Conservation (phyloP, 2,888 invertebrate species). For the Cotesia congregata region DNA sequence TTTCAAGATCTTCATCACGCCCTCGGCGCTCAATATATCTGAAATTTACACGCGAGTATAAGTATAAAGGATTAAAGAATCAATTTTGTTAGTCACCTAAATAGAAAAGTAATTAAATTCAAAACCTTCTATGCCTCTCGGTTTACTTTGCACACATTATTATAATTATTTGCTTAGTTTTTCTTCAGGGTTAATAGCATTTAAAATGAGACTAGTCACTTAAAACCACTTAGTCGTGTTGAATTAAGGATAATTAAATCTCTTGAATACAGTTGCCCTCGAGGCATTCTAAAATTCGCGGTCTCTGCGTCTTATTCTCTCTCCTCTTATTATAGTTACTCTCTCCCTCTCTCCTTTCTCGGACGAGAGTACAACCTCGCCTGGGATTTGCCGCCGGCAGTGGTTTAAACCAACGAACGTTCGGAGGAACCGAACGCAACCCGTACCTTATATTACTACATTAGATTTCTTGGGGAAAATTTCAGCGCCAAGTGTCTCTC, state of each 20-base stretch:
- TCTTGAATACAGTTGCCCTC: slow-evolving; percentile 12
- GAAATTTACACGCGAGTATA: too few species aligned
- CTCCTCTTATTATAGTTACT: neutral
- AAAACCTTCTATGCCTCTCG: neutral
- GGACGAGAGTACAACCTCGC: neutral
- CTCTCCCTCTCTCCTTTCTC: neutral
- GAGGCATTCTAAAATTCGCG: slow-evolving; percentile 1
- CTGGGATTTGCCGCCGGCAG: slow-evolving; percentile 6
- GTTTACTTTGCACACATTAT: neutral
- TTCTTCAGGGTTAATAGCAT: slow-evolving; percentile 12
- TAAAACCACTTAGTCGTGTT: slow-evolving; percentile 9
- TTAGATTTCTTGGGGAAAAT: slow-evolving; percentile 11
- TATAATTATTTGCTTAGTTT: neutral
- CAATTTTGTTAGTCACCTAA: too few species aligned
- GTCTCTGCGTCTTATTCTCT: neutral
- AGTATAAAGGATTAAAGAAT: too few species aligned
- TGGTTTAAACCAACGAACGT: slow-evolving; percentile 9
- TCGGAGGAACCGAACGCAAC: neutral
- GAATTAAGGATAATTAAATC: slow-evolving; percentile 29
- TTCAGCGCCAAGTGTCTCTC: slow-evolving; percentile 28
- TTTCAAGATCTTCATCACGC: too few species aligned
- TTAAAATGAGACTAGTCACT: slow-evolving; percentile 8
- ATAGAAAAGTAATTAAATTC: too few species aligned
- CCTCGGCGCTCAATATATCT: too few species aligned
- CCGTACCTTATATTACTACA: neutral